Conservation (phyloP, 2,888 invertebrate genomes). For the Calameuta idolon region DNA sequence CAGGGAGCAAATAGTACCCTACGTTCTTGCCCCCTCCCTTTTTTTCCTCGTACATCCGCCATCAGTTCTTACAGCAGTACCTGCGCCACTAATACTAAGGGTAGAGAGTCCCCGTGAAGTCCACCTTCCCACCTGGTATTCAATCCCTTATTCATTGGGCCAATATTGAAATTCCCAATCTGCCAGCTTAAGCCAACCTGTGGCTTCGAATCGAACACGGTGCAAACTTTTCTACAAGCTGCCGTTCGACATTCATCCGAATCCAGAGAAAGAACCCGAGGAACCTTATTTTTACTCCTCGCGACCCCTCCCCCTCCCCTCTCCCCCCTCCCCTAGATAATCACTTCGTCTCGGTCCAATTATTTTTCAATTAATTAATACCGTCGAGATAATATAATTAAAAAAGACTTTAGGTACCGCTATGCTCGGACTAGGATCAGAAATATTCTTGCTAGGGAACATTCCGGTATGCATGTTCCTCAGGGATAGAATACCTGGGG, state of each 20-base stretch:
- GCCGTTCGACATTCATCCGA: background rate
- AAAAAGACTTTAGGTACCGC: background rate
- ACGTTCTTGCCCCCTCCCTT: constrained; percentile 6
- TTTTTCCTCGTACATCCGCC: constrained; percentile 4
- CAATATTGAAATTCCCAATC: constrained; percentile 41
- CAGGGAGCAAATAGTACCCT: constrained; percentile 32
- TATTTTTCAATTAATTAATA: background rate
- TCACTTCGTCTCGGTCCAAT: background rate
- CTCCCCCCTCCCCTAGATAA: background rate
- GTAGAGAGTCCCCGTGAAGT: constrained; percentile 25
- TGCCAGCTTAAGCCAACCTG: constrained; percentile 35
- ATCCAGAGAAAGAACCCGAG: background rate
- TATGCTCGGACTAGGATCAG: too few relatives aligned
- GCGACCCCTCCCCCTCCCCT: background rate
- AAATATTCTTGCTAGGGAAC: background rate
- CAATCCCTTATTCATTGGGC: constrained; percentile 46
- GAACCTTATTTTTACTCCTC: background rate
- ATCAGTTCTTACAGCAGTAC: background rate
- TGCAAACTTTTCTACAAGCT: background rate
- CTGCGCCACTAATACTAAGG: constrained; percentile 16
- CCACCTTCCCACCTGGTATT: constrained; percentile 29
- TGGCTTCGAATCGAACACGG: constrained; percentile 24
- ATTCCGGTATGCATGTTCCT: background rate
- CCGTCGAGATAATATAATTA: background rate
- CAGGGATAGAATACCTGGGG: background rate